Percentiles rank a stretch among this genome's conserved stretches.
phyloP scores from a whole-genome alignment of 1,140 invertebrate species.

The Eriosoma lanigerum region DNA sequence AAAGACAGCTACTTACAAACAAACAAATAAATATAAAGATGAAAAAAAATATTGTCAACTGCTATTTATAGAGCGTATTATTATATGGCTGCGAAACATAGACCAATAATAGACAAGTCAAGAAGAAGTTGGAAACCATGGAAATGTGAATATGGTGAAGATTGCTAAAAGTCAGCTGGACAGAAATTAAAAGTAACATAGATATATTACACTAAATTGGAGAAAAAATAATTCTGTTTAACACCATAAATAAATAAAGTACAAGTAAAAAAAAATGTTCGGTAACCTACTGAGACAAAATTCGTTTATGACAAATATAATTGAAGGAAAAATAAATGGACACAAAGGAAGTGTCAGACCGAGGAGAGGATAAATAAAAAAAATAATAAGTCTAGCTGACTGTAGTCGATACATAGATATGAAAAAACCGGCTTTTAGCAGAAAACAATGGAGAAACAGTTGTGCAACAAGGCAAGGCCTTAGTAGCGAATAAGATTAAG shows the following conservation, averaged over 20 bases:
- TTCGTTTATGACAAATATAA: neutral
- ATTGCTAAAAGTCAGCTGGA: neutral
- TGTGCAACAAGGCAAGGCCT: neutral
- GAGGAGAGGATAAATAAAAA: neutral
- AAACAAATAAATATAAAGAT: no score
- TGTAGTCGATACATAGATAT: slow-evolving; percentile 12
- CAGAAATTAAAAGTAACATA: slow-evolving; percentile 12
- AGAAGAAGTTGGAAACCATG: no score
- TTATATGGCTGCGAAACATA: no score
- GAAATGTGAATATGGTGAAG: no score
- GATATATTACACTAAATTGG: neutral
- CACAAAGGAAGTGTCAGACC: neutral
- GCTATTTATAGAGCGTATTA: no score
- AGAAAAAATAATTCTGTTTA: neutral
- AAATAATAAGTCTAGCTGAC: neutral
- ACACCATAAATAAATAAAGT: neutral
- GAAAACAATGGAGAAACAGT: neutral
- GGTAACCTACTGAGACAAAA: neutral
- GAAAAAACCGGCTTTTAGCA: neutral
- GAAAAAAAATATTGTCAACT: no score
- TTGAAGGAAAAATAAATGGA: neutral
- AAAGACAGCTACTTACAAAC: no score
- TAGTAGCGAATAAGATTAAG: neutral
- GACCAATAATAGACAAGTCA: no score
- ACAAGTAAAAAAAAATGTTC: slow-evolving; percentile 4